Evolutionary conservation across 2,888 invertebrate species (phyloP).

Genomic region (Drosophila parthenogenetica): DNA sequence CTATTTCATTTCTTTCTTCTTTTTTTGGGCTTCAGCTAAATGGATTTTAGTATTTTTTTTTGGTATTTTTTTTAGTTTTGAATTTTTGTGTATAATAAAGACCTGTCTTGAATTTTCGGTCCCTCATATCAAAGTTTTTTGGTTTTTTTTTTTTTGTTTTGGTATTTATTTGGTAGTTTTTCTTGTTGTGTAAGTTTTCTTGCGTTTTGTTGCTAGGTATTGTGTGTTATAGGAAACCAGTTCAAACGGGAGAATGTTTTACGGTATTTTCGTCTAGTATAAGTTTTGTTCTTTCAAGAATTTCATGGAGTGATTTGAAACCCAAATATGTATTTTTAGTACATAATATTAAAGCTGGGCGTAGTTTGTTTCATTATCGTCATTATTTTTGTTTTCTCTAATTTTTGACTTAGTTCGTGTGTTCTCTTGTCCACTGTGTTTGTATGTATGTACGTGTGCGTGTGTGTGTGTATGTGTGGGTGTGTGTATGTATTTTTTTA

Average conservation of each 20-base stretch:
- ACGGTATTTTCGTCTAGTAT: conserved; percentile 28
- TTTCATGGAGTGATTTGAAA: conserved; percentile 65
- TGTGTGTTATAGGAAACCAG: conserved; percentile 71
- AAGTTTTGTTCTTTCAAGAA: conserved; percentile 32
- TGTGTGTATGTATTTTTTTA: conserved; percentile 35
- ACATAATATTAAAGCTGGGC: conserved; percentile 77
- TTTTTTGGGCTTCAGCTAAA: conserved; percentile 20
- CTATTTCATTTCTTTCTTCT: conserved; percentile 13
- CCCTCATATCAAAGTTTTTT: conserved; percentile 77
- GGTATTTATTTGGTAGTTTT: conserved; percentile 11
- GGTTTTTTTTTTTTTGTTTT: conserved; percentile 28
- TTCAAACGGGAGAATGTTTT: conserved; percentile 62
- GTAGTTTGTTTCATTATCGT: conserved; percentile 37
- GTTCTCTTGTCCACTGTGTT: conserved; percentile 25
- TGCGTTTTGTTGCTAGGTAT: conserved; percentile 41
- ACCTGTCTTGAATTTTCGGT: conserved; percentile 77
- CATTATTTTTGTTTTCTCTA: conserved; percentile 1
- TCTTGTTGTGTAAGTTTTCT: conserved; percentile 1
- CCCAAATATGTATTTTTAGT: conserved; percentile 69
- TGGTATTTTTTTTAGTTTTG: conserved; percentile 7
- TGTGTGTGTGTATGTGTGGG: conserved; percentile 29
- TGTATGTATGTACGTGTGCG: conserved; percentile 27
- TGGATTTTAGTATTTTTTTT: conserved; percentile 1
- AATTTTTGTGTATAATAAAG: conserved; percentile 68
- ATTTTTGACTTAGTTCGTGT: conserved; percentile 22